Percentiles rank a stretch among this genome's conserved stretches.
phyloP scores from a whole-genome alignment of 2,113 vertebrate species.

The Maylandia zebra region DNA sequence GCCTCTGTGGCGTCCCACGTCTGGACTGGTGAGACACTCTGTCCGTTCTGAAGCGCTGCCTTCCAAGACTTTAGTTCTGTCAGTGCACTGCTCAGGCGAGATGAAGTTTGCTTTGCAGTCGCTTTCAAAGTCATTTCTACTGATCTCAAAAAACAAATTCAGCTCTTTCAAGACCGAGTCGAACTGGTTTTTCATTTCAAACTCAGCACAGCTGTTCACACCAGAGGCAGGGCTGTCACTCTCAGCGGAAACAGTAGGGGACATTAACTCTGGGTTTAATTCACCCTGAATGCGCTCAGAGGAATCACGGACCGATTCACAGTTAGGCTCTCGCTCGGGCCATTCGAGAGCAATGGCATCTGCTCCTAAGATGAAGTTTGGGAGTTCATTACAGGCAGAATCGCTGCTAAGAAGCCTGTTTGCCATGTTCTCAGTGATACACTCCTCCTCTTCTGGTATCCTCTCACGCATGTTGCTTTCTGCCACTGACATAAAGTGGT shows the following conservation, averaged over 20 bases:
- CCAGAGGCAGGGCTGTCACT: constrained; percentile 11
- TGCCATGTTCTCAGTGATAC: background rate
- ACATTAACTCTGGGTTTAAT: background rate
- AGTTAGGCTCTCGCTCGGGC: background rate
- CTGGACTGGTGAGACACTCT: background rate
- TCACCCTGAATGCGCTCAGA: background rate
- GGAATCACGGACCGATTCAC: background rate
- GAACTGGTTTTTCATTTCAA: constrained; percentile 77
- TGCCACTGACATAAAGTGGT: background rate
- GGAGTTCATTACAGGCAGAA: background rate
- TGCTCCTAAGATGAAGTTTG: background rate
- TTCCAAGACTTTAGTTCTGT: background rate
- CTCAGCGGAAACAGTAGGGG: background rate
- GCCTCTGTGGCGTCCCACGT: background rate
- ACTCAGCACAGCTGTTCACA: constrained; percentile 39
- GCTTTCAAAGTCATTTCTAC: background rate
- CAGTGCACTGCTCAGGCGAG: background rate
- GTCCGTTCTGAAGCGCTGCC: background rate
- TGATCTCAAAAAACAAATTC: constrained; percentile 76
- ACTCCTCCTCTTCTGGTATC: background rate
- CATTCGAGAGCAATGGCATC: background rate
- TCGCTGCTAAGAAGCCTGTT: background rate
- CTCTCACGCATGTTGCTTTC: background rate
- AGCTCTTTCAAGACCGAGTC: constrained; percentile 81
- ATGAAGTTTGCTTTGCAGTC: background rate